Evolutionary conservation across 1,140 invertebrate genomes (phyloP).

Genomic region (Leptoteleia sp.): DNA sequence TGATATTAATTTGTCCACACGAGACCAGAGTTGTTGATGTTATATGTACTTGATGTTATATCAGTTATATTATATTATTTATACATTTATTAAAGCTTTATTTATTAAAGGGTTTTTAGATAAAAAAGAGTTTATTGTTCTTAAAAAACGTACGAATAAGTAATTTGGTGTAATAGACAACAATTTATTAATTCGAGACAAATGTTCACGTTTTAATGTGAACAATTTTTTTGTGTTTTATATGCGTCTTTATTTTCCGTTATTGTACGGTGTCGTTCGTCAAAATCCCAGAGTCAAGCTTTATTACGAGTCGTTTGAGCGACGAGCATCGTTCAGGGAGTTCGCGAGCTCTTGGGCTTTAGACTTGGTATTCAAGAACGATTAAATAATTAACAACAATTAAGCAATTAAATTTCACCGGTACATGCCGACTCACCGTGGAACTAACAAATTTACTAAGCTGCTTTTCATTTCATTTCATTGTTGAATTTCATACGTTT

Average conservation of each 20-base stretch:
- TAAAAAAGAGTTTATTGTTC: too few species aligned
- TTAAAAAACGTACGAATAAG: too few species aligned
- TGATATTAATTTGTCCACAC: too few species aligned
- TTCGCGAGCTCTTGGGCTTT: slow-evolving; percentile 74
- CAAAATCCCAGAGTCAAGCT: slow-evolving; percentile 54
- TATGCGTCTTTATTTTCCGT: slow-evolving; percentile 35
- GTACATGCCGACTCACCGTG: slow-evolving; percentile 34
- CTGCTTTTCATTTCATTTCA: slow-evolving; percentile 63
- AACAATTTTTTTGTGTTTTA: slow-evolving; percentile 12
- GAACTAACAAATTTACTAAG: slow-evolving; percentile 55
- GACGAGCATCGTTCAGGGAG: slow-evolving; percentile 68
- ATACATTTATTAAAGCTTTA: too few species aligned
- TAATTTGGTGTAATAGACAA: too few species aligned
- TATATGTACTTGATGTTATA: too few species aligned
- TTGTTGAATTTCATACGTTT: slow-evolving; percentile 62
- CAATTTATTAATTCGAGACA: too few species aligned
- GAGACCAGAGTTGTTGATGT: too few species aligned
- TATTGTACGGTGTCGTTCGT: slow-evolving; percentile 54
- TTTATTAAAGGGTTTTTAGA: too few species aligned
- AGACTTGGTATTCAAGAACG: slow-evolving; percentile 73
- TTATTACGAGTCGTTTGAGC: slow-evolving; percentile 72
- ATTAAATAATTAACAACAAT: slow-evolving; percentile 79
- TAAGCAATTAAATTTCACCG: slow-evolving; percentile 75
- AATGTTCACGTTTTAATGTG: neutral
- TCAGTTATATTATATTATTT: too few species aligned